phyloP scores from a whole-genome alignment of 2,797 vertebrate species.

The Fratercula arctica region DNA sequence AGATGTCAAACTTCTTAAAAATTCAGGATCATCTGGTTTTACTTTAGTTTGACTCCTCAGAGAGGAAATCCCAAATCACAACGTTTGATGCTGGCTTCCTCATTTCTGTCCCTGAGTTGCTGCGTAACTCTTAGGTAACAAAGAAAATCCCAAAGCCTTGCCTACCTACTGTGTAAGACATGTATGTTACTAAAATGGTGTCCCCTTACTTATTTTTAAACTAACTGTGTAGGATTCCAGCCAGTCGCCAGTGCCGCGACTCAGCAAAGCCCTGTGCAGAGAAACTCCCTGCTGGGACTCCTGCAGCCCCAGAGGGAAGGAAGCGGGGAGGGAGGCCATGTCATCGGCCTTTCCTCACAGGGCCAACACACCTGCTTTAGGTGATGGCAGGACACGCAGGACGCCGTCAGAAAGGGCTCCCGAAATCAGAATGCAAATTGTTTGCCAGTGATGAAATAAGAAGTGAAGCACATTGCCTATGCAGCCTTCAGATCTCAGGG shows the following conservation, averaged over 20 bases:
- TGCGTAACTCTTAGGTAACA: background rate
- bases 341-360: background rate
- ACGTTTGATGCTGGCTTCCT: background rate
- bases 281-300: background rate
- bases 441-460: background rate
- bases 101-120: background rate
- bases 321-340: background rate
- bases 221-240: background rate
- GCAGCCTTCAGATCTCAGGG: background rate
- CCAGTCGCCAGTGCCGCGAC: background rate
- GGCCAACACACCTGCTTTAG: background rate
- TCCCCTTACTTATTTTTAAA: constrained; percentile 20
- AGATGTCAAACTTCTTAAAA: background rate
- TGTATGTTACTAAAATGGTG: background rate
- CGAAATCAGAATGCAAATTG: background rate
- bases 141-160: background rate
- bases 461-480: background rate
- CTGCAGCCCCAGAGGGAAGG: background rate
- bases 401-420: background rate
- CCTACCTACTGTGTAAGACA: background rate
- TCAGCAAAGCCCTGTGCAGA: background rate
- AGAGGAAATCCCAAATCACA: background rate
- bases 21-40: background rate
- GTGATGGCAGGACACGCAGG: background rate
- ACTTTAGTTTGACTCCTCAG: background rate